Percentiles rank a stretch among this genome's conserved stretches.
Conservation (phyloP, 2,797 vertebrate genomes). For the Rhabdophis nuchalis region DNA sequence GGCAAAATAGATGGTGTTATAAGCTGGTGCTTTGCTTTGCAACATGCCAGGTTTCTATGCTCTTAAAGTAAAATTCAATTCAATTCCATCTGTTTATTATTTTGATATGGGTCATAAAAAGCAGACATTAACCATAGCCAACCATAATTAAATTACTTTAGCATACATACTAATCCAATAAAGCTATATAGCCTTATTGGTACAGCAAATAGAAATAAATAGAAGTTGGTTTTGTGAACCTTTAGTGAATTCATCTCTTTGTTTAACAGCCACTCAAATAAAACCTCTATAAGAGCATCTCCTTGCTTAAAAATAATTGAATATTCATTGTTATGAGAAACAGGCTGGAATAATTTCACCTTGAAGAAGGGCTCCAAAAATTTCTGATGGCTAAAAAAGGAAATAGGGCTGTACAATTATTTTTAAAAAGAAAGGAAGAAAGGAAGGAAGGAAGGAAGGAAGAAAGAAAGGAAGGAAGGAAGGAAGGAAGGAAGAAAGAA, state of each 20-base stretch:
- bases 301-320: not conserved
- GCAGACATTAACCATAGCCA: not conserved
- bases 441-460: not conserved
- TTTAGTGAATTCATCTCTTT: not conserved
- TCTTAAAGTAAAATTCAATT: not conserved
- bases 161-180: not conserved
- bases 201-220: not conserved
- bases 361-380: not conserved
- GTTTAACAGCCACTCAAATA: not conserved
- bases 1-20: not conserved
- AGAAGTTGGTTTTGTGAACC: not conserved
- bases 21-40: not conserved
- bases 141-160: not conserved
- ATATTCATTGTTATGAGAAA: not conserved
- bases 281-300: not conserved
- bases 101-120: not conserved
- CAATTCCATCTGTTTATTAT: not conserved
- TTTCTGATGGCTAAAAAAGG: not conserved
- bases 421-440: not conserved
- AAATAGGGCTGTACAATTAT: not conserved
- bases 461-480: not conserved
- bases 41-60: not conserved
- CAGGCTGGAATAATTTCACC: not conserved
- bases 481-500: not conserved
- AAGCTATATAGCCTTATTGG: not conserved